These are phyloP conservation scores for Brachionus calyciflorus DNA, from an alignment of 1,140 invertebrate species.

Conservation along the genomic window DNA sequence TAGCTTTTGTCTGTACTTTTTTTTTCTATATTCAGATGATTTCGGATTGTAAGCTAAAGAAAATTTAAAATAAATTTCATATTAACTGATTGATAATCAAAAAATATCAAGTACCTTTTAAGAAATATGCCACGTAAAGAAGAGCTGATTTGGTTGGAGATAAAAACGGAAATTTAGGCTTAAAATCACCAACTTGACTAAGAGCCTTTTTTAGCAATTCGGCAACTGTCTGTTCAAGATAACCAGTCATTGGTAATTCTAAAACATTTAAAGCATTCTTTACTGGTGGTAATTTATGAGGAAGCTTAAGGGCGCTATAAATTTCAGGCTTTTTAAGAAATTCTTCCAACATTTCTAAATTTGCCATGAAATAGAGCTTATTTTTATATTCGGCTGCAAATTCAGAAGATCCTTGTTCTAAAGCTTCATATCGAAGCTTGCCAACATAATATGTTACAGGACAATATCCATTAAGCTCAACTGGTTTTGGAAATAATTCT, in stretches of 20 bases:
- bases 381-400: constrained; percentile 56
- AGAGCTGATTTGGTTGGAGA: constrained; percentile 56
- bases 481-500: constrained; percentile 50
- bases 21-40: constrained; percentile 59
- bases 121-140: constrained; percentile 59
- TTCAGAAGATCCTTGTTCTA: constrained; percentile 56
- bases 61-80: constrained; percentile 4
- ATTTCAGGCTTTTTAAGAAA: constrained; percentile 58
- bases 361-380: constrained; percentile 55
- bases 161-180: constrained; percentile 62
- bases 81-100: no score
- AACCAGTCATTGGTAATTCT: constrained; percentile 59
- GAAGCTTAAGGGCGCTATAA: constrained; percentile 47
- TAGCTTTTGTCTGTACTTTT: constrained; percentile 60
- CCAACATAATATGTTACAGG: constrained; percentile 60
- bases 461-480: constrained; percentile 59
- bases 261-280: constrained; percentile 53
- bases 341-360: constrained; percentile 57
- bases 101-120: constrained; percentile 27
- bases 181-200: constrained; percentile 57
- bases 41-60: constrained; percentile 60
- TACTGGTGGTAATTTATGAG: constrained; percentile 60
- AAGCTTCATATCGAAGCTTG: constrained; percentile 56
- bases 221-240: constrained; percentile 60
- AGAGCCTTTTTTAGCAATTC: constrained; percentile 56